Conservation (phyloP, 2,113 vertebrate genomes). For the Neomonachus schauinslandi region DNA sequence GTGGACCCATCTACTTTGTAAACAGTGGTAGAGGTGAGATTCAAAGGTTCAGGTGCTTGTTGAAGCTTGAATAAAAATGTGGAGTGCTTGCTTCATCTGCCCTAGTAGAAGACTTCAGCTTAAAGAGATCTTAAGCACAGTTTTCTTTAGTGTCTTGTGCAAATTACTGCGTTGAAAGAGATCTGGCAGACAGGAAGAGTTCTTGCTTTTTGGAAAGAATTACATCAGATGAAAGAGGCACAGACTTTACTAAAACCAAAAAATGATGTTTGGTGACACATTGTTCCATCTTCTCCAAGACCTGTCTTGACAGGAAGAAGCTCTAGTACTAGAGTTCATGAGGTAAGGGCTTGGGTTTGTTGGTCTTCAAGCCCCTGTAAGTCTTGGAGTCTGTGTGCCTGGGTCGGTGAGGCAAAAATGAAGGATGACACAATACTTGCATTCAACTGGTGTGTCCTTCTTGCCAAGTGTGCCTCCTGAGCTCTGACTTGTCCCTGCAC, state of each 20-base stretch:
- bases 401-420: not conserved
- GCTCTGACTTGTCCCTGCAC: not conserved
- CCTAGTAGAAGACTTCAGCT: not conserved
- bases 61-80: constrained; percentile 50
- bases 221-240: constrained; percentile 12
- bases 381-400: not conserved
- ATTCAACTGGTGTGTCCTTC: not conserved
- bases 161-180: constrained; percentile 37
- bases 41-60: not conserved
- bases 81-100: not conserved
- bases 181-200: not conserved
- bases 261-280: not conserved
- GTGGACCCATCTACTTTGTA: not conserved
- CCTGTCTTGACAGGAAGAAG: constrained; percentile 1
- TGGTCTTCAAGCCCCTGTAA: not conserved
- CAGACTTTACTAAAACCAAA: not conserved
- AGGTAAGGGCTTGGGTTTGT: not conserved
- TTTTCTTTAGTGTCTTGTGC: not conserved
- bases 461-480: not conserved
- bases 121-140: not conserved
- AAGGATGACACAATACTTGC: not conserved
- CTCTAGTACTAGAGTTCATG: not conserved
- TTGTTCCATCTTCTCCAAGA: not conserved
- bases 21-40: not conserved
- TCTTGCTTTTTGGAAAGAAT: constrained; percentile 29